Evolutionary conservation across 1,140 invertebrate genomes (phyloP).

Genomic region (Bombus ignitus): DNA sequence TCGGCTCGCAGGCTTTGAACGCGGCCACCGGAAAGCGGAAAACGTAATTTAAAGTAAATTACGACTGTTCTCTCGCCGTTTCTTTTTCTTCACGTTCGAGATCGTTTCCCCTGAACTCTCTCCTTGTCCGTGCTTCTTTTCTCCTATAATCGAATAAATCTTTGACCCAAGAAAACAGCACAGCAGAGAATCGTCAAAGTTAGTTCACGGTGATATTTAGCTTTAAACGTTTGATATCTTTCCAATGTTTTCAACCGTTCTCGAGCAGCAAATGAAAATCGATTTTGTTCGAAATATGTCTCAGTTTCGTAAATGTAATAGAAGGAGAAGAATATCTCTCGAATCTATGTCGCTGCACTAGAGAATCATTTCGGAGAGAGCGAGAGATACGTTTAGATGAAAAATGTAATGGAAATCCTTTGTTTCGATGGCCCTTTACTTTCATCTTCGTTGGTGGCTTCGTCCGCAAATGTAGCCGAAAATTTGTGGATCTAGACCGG

Average conservation of each 20-base stretch:
- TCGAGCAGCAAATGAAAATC: background rate
- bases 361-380: background rate
- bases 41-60: constrained; percentile 7
- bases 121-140: background rate
- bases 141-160: background rate
- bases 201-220: background rate
- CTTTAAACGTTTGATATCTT: background rate
- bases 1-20: too few species aligned
- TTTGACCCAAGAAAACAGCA: background rate
- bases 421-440: background rate
- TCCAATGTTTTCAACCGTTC: background rate
- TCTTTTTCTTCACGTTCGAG: background rate
- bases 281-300: background rate
- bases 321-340: background rate
- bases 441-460: background rate
- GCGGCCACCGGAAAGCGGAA: background rate
- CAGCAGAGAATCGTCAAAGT: background rate
- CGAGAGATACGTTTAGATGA: background rate
- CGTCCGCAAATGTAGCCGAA: background rate
- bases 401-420: background rate
- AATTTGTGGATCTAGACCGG: constrained; percentile 77
- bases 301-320: background rate
- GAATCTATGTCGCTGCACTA: background rate
- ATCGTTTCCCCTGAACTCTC: background rate
- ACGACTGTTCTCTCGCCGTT: background rate